Base-by-base conservation (phyloP, 2,888 invertebrate genomes). In the Diplolepis rosae region DNA sequence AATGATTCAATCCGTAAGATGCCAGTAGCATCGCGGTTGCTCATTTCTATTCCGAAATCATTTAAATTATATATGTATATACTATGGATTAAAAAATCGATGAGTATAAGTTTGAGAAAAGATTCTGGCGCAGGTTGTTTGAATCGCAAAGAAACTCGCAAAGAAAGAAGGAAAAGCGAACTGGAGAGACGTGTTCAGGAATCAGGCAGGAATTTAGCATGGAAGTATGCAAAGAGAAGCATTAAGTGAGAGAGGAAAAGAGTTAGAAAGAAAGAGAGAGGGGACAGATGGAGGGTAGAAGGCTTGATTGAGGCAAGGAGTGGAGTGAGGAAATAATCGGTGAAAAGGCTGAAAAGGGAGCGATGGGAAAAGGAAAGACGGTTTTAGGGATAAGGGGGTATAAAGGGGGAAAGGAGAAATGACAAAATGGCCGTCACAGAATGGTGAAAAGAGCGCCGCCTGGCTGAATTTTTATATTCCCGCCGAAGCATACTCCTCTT, bases 401-500 rank as follows among this genome's bases (percentile, higher is more conserved):
- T 54, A 42, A 45, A 67, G 42, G 51, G 67, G 65, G 65, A 39
- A 69, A 61, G 72, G 56, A 30, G 24, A 70, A 72, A 77, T 22
- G 68, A 77, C 82, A 88, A 87, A 73, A 88, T 88, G 87, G 87
- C 87, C 77, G 82, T 78, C 51, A 61, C 68, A 13, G 67, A 74
- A 69, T 66, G 65, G 79, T 83, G 82, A 79, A 71, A 73, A 70
- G 77, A 87, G 86, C 87, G 88, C 87, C 87, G 82, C 82, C 88
- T 87, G 82, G 83, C 76, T 75, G 82, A 72, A 84, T 84, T 88
- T 87, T 87, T 85, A 79, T 81, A 82, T 85, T 85, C 82, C 82
- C 84, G 81, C 83, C 72, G 69, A 71, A 65, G 65, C 42, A 70
- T 70, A 68, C 70, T 66, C 67, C 18, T 65, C 24, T 65, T 18